Conservation (phyloP, 1,140 invertebrate species). For the Drosophila pseudoobscura region DNA sequence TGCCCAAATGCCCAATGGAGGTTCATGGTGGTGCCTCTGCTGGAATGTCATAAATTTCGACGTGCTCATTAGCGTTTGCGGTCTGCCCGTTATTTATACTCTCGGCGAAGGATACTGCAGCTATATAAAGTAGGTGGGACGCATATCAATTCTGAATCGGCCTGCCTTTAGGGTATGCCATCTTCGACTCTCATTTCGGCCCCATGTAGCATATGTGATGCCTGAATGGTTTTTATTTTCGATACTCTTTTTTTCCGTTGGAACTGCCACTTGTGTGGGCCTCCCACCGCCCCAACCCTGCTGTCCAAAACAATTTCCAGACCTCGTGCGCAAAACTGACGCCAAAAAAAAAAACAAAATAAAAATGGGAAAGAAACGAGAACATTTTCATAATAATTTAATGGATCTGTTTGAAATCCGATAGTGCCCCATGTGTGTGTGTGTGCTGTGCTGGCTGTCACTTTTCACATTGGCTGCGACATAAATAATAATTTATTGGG, state of each 20-base stretch:
- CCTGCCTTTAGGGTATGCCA: too few relatives aligned
- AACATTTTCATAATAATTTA: constrained; percentile 69
- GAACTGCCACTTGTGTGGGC: constrained; percentile 36
- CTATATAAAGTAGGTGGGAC: constrained; percentile 6
- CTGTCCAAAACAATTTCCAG: constrained; percentile 23
- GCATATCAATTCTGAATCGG: neutral
- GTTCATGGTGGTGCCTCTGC: constrained; percentile 5
- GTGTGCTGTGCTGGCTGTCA: constrained; percentile 45
- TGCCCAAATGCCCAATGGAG: constrained; percentile 2
- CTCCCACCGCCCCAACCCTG: constrained; percentile 7
- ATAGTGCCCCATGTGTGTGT: constrained; percentile 42
- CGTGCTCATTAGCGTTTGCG: constrained; percentile 66
- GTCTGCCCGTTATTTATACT: constrained; percentile 43
- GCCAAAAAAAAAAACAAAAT: constrained; percentile 9
- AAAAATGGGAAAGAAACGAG: constrained; percentile 12
- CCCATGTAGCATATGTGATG: neutral
- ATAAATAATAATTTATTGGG: constrained; percentile 75
- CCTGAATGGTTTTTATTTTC: neutral
- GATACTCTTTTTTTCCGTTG: constrained; percentile 5
- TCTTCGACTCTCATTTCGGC: neutral
- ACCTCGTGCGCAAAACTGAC: constrained; percentile 45
- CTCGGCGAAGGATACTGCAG: neutral
- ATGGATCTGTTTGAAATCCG: constrained; percentile 67
- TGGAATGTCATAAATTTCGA: constrained; percentile 78
- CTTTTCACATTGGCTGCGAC: constrained; percentile 58